A percentile compares a stretch with the other conserved stretches of the same genome.
phyloP scores from a whole-genome alignment of 2,888 invertebrate genomes.

The Isoperla grammatica region DNA sequence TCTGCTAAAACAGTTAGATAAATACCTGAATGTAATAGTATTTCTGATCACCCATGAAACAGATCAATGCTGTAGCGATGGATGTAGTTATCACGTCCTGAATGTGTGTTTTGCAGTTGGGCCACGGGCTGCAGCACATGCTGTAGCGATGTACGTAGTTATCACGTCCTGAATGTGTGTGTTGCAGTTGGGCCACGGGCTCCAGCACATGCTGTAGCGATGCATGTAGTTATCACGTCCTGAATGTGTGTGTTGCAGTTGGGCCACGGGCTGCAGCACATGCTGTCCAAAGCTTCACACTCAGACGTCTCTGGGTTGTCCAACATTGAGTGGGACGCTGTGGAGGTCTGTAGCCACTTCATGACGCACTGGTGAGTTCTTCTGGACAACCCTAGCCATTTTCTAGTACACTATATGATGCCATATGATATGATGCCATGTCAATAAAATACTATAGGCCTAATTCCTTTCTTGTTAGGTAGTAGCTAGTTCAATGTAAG shows the following conservation, averaged over 20 bases:
- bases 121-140: slow-evolving; percentile 63
- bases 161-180: background rate
- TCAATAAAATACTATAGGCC: too few relatives aligned
- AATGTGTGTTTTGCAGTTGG: slow-evolving; percentile 55
- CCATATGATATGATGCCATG: too few relatives aligned
- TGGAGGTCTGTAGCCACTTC: slow-evolving; percentile 76
- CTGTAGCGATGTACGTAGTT: too few relatives aligned
- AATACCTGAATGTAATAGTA: too few relatives aligned
- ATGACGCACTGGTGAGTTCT: slow-evolving; percentile 66
- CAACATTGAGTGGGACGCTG: slow-evolving; percentile 92
- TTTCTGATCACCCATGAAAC: too few relatives aligned
- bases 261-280: slow-evolving; percentile 80
- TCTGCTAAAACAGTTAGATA: too few relatives aligned
- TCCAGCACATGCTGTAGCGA: slow-evolving; percentile 40
- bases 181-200: slow-evolving; percentile 70
- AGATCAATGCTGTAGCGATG: too few relatives aligned
- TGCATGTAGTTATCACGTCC: background rate
- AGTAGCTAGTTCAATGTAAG: too few relatives aligned
- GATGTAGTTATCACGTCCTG: background rate
- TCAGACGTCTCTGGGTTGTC: slow-evolving; percentile 79
- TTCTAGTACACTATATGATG: too few relatives aligned
- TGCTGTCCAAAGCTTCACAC: slow-evolving; percentile 75
- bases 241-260: slow-evolving; percentile 52
- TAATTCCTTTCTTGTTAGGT: too few relatives aligned
- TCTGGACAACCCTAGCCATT: too few relatives aligned